Percentiles rank a stretch among this genome's conserved stretches.
phyloP scores from a whole-genome alignment of 2,797 vertebrate genomes.

The Orestias chungarensis region DNA sequence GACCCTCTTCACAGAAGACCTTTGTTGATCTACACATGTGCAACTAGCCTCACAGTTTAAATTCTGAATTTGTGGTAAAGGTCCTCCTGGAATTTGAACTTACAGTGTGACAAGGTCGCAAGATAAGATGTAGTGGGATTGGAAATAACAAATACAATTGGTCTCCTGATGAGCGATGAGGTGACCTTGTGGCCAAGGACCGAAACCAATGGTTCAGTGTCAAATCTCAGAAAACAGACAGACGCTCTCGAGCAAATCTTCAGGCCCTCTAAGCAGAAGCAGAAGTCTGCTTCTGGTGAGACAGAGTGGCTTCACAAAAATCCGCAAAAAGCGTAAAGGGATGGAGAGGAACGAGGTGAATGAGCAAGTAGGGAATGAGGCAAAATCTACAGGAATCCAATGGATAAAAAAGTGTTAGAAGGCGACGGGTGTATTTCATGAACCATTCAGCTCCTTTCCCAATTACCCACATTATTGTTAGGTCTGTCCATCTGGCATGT shows the following conservation, averaged over 20 bases:
- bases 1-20: slow-evolving; percentile 32
- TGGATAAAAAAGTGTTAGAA: slow-evolving; percentile 47
- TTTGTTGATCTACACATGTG: slow-evolving; percentile 37
- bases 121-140: slow-evolving; percentile 68
- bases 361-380: slow-evolving; percentile 35
- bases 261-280: slow-evolving; percentile 41
- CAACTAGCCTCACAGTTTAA: slow-evolving; percentile 61
- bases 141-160: slow-evolving; percentile 67
- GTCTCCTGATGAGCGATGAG: slow-evolving; percentile 68
- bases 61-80: slow-evolving; percentile 64
- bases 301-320: slow-evolving; percentile 50
- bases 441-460: slow-evolving; percentile 61
- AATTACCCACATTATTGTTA: slow-evolving; percentile 65
- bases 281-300: slow-evolving; percentile 53
- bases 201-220: slow-evolving; percentile 59
- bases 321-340: slow-evolving; percentile 34
- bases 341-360: slow-evolving; percentile 41
- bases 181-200: slow-evolving; percentile 47
- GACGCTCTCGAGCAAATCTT: slow-evolving; percentile 43
- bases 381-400: slow-evolving; percentile 46
- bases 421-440: slow-evolving; percentile 63
- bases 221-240: slow-evolving; percentile 53
- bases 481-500: slow-evolving; percentile 67
- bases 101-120: slow-evolving; percentile 60
- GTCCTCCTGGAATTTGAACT: slow-evolving; percentile 74